Conservation (phyloP, 2,888 invertebrate species). For the Crossocerus cetratus region DNA sequence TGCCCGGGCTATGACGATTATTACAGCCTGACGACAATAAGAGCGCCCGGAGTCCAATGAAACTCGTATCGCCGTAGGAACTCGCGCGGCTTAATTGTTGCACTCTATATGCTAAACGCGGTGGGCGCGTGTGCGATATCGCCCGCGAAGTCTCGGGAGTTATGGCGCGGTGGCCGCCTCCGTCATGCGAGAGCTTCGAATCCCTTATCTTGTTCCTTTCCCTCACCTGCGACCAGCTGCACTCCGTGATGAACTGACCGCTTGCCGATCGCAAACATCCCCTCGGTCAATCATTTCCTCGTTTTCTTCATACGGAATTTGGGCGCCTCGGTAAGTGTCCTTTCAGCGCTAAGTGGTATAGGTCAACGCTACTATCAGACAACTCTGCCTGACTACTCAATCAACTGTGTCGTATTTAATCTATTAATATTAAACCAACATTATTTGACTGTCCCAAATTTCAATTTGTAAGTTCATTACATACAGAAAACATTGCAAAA, state of each 20-base stretch:
- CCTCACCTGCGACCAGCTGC: constrained; percentile 16
- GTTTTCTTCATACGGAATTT: neutral
- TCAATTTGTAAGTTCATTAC: no score
- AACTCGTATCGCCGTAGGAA: constrained; percentile 61
- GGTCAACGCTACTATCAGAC: no score
- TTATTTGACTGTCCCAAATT: no score
- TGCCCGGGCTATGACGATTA: constrained; percentile 55
- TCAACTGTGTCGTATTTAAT: no score
- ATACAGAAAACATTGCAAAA: no score
- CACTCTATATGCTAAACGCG: constrained; percentile 76
- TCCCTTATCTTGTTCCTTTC: constrained; percentile 64
- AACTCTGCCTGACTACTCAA: no score
- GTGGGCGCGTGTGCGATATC: constrained; percentile 72
- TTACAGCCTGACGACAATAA: constrained; percentile 63
- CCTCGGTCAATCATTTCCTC: neutral
- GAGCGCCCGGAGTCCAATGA: constrained; percentile 61
- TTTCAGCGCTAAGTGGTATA: no score
- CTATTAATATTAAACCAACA: no score
- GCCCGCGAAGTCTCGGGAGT: constrained; percentile 66
- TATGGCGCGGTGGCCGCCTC: constrained; percentile 75
- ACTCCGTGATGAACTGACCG: constrained; percentile 27
- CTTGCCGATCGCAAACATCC: neutral
- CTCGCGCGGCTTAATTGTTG: constrained; percentile 67
- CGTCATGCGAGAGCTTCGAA: constrained; percentile 73
- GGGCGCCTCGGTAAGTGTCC: no score